Evolutionary conservation across 2,797 vertebrate genomes (phyloP), one percentile per base, ranked within the genome.

Genomic region (Macrochelys suwanniensis): DNA sequence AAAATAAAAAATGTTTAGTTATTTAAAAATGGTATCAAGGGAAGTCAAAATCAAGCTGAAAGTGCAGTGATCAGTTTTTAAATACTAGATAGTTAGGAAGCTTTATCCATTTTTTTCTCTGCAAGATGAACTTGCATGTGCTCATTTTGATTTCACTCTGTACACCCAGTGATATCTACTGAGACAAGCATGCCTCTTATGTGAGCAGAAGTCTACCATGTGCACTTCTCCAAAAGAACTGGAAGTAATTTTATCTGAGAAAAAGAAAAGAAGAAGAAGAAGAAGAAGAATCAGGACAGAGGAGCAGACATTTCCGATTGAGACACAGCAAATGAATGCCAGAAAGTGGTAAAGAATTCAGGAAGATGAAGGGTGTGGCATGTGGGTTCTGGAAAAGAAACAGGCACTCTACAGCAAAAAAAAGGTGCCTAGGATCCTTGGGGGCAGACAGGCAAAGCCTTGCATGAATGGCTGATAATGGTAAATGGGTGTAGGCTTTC

Each of bases 331-430:
- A 94, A 97, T 87, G 89, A 88, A 92, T 97, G 91, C 96, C 96
- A 97, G 95, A 97, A 97, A 97, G 96, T 94, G 85, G 94, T 93
- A 95, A 96, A 97, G 95, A 97, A 95, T 97, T 95, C 96, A 97
- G 94, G 94, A 97, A 96, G 96, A 95, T 96, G 96, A 96, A 97
- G 95, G 97, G 95, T 53, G 92, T 96, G 95, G 95, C 86, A 93
- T 97, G 95, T 96, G 94, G 87, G 92, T 94, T 93, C 96, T 97
- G 96, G 97, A 96, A 96, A 87, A 85, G 93, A 94, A 81, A 90
- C 95, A 90, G 82, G 92, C 97, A 95, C 59, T 93, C 85, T 61
- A 31, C 25, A 93, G 88, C 86, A 93, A 94, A 61, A 54, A 54
- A 23, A 77, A 97, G 26, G 78, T 3, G 19, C 47, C 59, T 82